Evolutionary conservation across 1,140 invertebrate species (phyloP).

Genomic region (Chrysomallon squamiferum): DNA sequence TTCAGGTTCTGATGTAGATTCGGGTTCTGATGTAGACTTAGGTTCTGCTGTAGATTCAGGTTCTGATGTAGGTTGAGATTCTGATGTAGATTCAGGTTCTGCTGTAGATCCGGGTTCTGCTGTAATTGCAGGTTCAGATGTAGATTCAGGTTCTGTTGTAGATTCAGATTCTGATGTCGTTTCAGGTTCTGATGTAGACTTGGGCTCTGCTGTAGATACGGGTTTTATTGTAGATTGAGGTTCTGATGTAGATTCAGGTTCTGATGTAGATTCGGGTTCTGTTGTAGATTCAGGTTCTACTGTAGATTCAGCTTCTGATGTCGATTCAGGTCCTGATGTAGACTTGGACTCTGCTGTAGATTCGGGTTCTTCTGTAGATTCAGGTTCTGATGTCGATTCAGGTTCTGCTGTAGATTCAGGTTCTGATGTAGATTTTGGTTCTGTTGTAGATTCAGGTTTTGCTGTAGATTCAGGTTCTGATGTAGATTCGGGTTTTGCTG

Average conservation of each 20-base stretch:
- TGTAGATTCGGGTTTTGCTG: constrained; percentile 10
- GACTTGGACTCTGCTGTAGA: constrained; percentile 8
- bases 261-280: constrained; percentile 6
- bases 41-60: constrained; percentile 9
- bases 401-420: background rate
- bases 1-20: background rate
- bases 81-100: constrained; percentile 6
- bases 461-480: constrained; percentile 15
- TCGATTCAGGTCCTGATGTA: constrained; percentile 7
- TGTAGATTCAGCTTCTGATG: constrained; percentile 11
- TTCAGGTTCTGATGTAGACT: constrained; percentile 3
- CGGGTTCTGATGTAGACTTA: constrained; percentile 6
- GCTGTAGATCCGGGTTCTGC: constrained; percentile 6
- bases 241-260: constrained; percentile 11
- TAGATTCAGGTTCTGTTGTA: constrained; percentile 10
- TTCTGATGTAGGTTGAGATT: constrained; percentile 1
- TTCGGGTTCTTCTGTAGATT: constrained; percentile 12
- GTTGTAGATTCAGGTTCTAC: constrained; percentile 4
- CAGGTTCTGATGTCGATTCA: constrained; percentile 14
- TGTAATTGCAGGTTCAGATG: constrained; percentile 2
- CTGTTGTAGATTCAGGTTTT: constrained; percentile 17
- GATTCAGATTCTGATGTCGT: constrained; percentile 6
- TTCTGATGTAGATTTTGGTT: constrained; percentile 14
- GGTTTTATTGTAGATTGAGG: background rate
- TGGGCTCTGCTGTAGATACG: constrained; percentile 4